These are phyloP conservation scores for Xiphophorus hellerii DNA, from an alignment of 2,113 vertebrate species.

Conservation along the genomic window DNA sequence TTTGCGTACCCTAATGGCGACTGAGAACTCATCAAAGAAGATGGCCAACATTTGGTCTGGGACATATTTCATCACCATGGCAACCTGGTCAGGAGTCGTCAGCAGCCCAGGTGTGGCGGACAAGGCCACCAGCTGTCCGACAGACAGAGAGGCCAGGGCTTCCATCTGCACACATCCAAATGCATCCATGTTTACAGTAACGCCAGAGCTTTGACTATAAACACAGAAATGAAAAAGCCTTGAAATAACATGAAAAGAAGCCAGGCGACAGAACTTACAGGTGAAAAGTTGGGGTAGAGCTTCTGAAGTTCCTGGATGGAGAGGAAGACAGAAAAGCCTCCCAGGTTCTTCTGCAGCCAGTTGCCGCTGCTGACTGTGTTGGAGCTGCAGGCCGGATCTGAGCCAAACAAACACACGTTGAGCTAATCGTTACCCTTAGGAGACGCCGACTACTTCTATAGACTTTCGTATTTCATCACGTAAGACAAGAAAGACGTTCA, in stretches of 20 bases:
- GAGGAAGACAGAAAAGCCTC: slow-evolving; percentile 58
- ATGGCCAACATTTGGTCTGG: slow-evolving; percentile 18
- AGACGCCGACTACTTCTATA: neutral
- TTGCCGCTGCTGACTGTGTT: slow-evolving; percentile 42
- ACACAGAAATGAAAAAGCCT: neutral
- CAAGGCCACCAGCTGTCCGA: slow-evolving; percentile 70
- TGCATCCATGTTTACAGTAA: neutral
- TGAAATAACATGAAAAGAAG: too few relatives aligned
- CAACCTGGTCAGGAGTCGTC: slow-evolving; percentile 47
- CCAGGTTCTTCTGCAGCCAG: slow-evolving; percentile 76
- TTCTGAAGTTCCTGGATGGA: slow-evolving; percentile 51
- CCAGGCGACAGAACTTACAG: slow-evolving; percentile 42
- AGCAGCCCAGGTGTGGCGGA: slow-evolving; percentile 64
- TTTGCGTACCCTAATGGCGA: slow-evolving; percentile 55
- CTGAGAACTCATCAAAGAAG: slow-evolving; percentile 70
- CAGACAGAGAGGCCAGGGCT: slow-evolving; percentile 50
- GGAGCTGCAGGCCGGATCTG: slow-evolving; percentile 64
- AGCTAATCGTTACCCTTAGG: neutral
- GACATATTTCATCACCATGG: slow-evolving; percentile 58
- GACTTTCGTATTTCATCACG: neutral
- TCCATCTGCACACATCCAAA: slow-evolving; percentile 60
- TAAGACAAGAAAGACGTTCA: neutral
- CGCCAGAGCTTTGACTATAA: neutral
- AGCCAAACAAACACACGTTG: slow-evolving; percentile 3
- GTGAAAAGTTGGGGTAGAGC: slow-evolving; percentile 55